phyloP scores from a whole-genome alignment of 2,113 vertebrate genomes.

The Verasper variegatus region DNA sequence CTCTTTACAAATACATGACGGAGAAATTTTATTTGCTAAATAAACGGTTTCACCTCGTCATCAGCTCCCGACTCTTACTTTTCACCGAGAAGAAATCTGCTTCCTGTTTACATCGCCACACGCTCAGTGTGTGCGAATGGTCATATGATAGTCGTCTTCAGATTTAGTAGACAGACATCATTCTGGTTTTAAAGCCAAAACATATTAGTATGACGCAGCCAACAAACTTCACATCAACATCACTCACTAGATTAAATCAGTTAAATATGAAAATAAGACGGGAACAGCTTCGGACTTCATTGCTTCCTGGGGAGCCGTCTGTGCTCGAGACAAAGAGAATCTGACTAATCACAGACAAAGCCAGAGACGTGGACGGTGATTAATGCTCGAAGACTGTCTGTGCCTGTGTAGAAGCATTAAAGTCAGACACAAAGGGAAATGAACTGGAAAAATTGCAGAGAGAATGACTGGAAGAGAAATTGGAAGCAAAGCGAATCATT shows the following conservation, averaged over 20 bases:
- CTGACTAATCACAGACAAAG: not conserved
- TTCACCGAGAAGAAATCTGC: too few relatives aligned
- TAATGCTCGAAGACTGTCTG: not conserved
- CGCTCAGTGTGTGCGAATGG: too few relatives aligned
- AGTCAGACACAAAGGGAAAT: not conserved
- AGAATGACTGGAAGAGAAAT: constrained; percentile 5
- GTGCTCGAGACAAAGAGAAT: not conserved
- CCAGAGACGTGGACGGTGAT: not conserved
- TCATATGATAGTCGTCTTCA: too few relatives aligned
- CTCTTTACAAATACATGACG: not conserved
- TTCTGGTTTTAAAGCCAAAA: not conserved
- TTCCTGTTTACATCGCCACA: too few relatives aligned
- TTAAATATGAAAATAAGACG: too few relatives aligned
- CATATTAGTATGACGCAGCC: not conserved
- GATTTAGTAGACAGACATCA: not conserved
- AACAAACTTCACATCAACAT: not conserved
- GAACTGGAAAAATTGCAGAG: not conserved
- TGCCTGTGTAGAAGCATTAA: not conserved
- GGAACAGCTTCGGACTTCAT: not conserved
- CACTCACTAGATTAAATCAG: too few relatives aligned
- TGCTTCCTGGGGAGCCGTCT: too few relatives aligned
- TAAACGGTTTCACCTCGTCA: not conserved
- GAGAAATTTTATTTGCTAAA: not conserved
- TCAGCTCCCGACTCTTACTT: too few relatives aligned
- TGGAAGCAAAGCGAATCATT: not conserved